Conservation (phyloP, 2,113 vertebrate species). For the Rhinichthys klamathensis region DNA sequence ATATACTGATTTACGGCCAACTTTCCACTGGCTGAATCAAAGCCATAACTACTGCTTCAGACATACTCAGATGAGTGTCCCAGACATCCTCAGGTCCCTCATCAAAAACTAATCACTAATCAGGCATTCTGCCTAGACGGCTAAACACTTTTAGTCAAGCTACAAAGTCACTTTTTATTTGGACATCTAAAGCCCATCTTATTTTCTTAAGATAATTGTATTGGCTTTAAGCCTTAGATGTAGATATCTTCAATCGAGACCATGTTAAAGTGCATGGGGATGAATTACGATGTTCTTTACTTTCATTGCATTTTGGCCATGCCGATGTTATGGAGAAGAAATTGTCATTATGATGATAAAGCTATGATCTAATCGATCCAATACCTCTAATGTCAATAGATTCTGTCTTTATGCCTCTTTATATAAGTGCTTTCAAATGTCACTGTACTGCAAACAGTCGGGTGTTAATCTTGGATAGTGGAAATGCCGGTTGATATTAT, state of each 20-base stretch:
- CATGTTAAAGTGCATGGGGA: background rate
- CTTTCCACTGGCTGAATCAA: background rate
- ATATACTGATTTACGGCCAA: background rate
- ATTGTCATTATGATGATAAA: background rate
- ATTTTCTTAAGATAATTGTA: constrained; percentile 21
- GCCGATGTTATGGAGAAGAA: background rate
- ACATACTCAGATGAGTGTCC: background rate
- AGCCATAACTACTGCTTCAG: background rate
- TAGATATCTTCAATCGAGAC: background rate
- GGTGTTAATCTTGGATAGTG: background rate
- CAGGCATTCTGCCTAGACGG: constrained; percentile 33
- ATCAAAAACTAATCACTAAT: constrained; percentile 51
- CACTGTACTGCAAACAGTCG: background rate
- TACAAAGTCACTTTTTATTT: constrained; percentile 6
- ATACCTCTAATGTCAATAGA: background rate
- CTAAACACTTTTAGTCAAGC: constrained; percentile 1
- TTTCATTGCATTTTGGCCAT: background rate
- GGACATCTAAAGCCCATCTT: background rate
- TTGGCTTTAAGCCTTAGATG: background rate
- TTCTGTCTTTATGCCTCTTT: constrained; percentile 6
- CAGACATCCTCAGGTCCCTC: constrained; percentile 26
- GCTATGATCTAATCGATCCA: background rate
- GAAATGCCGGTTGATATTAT: background rate
- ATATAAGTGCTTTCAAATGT: constrained; percentile 7
- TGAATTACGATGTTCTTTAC: background rate